phyloP scores from a whole-genome alignment of 1,140 invertebrate genomes.

The Trichonephila inaurata region DNA sequence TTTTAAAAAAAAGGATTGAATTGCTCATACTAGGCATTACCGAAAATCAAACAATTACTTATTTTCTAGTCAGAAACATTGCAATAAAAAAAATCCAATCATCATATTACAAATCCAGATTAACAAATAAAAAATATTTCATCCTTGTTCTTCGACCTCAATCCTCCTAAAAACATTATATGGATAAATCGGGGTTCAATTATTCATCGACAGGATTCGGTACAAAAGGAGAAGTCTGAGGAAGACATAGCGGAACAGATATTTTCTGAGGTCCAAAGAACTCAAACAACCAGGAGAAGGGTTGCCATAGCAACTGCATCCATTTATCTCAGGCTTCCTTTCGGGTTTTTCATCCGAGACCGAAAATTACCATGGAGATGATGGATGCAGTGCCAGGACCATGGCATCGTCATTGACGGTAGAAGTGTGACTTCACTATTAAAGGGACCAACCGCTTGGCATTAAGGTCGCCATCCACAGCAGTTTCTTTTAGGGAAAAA shows the following conservation, averaged over 20 bases:
- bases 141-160: background rate
- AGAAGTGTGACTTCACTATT: slow-evolving; percentile 38
- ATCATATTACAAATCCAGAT: background rate
- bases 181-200: background rate
- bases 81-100: background rate
- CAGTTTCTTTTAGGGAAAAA: background rate
- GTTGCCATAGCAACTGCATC: slow-evolving; percentile 54
- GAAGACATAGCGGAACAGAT: slow-evolving; percentile 44
- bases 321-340: slow-evolving; percentile 60
- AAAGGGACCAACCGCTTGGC: slow-evolving; percentile 9
- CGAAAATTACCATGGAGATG: slow-evolving; percentile 70
- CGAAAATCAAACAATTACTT: background rate
- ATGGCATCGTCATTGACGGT: slow-evolving; percentile 35
- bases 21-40: no score
- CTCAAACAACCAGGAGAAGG: slow-evolving; percentile 20
- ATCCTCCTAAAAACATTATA: background rate
- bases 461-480: background rate
- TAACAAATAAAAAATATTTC: background rate
- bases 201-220: background rate
- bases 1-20: no score
- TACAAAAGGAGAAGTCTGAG: background rate
- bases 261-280: slow-evolving; percentile 51
- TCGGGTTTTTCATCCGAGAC: slow-evolving; percentile 52
- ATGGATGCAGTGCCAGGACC: slow-evolving; percentile 52
- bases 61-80: background rate